phyloP scores from a whole-genome alignment of 2,888 invertebrate genomes.

The Torymus texanus region DNA sequence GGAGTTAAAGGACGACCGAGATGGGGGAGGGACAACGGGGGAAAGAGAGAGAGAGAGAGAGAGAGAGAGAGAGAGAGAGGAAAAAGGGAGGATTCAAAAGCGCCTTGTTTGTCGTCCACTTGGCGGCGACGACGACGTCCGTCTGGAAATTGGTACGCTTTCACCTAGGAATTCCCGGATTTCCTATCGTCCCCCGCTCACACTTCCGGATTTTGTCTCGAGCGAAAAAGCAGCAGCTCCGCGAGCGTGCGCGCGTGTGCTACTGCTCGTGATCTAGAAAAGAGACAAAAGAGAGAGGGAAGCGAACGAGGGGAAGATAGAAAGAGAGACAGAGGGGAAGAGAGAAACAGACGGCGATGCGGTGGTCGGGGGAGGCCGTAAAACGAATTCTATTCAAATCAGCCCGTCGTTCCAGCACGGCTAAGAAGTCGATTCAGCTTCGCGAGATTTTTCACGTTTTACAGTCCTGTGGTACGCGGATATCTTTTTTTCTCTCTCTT shows the following conservation, averaged over 20 bases:
- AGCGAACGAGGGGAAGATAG: neutral
- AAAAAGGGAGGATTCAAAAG: slow-evolving; percentile 60
- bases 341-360: neutral
- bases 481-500: neutral
- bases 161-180: slow-evolving; percentile 62
- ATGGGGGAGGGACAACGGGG: neutral
- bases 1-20: slow-evolving; percentile 25
- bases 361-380: neutral
- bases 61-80: neutral
- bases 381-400: slow-evolving; percentile 46
- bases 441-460: slow-evolving; percentile 32
- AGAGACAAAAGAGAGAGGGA: slow-evolving; percentile 1
- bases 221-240: slow-evolving; percentile 2
- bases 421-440: slow-evolving; percentile 31
- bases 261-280: neutral
- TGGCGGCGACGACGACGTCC: slow-evolving; percentile 53
- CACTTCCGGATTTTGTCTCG: neutral
- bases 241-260: neutral
- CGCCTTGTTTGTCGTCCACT: slow-evolving; percentile 68
- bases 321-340: neutral
- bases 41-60: too few species aligned
- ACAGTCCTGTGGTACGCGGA: slow-evolving; percentile 1
- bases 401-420: neutral
- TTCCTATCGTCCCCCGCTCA: slow-evolving; percentile 22
- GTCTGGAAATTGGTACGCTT: slow-evolving; percentile 65